phyloP scores from a whole-genome alignment of 2,797 vertebrate species.

The Micrastur ruficollis region DNA sequence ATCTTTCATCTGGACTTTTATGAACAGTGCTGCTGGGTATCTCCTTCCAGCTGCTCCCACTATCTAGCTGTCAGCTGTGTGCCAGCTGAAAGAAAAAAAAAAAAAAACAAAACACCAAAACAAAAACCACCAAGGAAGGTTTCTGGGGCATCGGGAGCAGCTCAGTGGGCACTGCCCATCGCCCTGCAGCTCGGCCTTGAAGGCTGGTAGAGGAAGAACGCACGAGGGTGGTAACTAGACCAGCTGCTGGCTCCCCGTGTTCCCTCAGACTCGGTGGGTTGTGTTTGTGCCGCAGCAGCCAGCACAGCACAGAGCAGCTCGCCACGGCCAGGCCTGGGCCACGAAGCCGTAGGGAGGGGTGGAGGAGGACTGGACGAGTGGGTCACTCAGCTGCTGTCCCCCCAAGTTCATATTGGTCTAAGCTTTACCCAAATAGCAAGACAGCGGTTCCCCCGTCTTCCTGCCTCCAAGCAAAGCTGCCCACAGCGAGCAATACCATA shows the following conservation, averaged over 20 bases:
- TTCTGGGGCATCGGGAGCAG: background rate
- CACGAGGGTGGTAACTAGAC: background rate
- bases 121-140: background rate
- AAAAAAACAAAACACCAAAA: background rate
- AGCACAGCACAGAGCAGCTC: background rate
- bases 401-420: background rate
- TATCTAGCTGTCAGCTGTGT: background rate
- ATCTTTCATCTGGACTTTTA: conserved; percentile 25
- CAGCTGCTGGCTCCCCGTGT: background rate
- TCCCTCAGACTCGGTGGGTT: background rate
- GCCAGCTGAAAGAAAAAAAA: background rate
- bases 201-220: background rate
- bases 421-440: background rate
- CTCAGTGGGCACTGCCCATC: background rate
- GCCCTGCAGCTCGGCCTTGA: background rate
- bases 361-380: background rate
- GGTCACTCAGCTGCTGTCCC: background rate
- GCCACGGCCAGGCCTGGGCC: too few species aligned
- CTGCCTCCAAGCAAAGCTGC: background rate
- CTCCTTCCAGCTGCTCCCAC: background rate
- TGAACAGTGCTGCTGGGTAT: background rate
- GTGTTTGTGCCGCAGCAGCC: background rate
- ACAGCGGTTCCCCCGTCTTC: background rate
- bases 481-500: background rate
- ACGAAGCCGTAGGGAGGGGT: background rate